Conservation (phyloP, 2,888 invertebrate species). For the Odontocolon sp. region DNA sequence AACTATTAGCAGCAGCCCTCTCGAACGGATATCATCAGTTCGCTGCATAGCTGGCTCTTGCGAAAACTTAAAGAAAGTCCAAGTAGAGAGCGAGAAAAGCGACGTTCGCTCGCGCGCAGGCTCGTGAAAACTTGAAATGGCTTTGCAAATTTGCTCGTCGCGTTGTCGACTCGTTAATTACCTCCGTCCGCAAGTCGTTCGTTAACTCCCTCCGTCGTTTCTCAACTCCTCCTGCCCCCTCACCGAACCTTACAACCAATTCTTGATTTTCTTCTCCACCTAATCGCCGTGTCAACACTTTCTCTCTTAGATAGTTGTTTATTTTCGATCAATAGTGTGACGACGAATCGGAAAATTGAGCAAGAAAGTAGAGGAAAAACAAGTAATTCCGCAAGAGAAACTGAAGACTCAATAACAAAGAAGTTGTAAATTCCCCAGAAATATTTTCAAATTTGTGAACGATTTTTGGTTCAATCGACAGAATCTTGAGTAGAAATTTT, state of each 20-base stretch:
- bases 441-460: background rate
- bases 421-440: background rate
- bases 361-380: background rate
- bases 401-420: background rate
- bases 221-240: constrained; percentile 30
- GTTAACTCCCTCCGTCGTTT: constrained; percentile 24
- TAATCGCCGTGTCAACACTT: constrained; percentile 36
- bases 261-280: constrained; percentile 41
- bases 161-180: constrained; percentile 75
- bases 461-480: background rate
- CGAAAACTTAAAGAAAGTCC: constrained; percentile 68
- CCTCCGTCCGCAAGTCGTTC: constrained; percentile 46
- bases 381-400: background rate
- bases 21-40: constrained; percentile 51
- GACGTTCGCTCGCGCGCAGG: constrained; percentile 19
- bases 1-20: constrained; percentile 69
- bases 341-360: background rate
- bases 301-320: constrained; percentile 38
- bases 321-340: constrained; percentile 20
- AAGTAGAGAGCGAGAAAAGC: constrained; percentile 52
- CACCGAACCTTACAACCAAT: constrained; percentile 15
- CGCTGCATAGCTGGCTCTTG: constrained; percentile 23
- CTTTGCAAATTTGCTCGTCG: constrained; percentile 78
- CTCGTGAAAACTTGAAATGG: constrained; percentile 77
- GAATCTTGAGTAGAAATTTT: too few relatives aligned